phyloP scores from a whole-genome alignment of 2,113 vertebrate species.

The Passer montanus region DNA sequence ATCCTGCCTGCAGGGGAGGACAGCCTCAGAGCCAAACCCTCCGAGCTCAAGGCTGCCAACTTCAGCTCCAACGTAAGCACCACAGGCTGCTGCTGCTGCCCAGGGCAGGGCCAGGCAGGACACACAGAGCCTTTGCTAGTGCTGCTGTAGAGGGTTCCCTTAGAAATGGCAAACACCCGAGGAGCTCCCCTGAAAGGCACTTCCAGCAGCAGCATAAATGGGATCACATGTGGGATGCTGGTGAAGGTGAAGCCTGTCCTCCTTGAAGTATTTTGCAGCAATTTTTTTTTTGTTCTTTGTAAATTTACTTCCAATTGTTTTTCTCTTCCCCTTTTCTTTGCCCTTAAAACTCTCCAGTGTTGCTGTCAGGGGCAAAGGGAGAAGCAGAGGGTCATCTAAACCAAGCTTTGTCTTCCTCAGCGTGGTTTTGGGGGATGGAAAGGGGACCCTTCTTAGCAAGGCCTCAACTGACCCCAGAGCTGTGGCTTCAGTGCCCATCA shows the following conservation, averaged over 20 bases:
- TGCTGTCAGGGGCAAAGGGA: background rate
- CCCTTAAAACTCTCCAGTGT: background rate
- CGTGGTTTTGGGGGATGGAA: background rate
- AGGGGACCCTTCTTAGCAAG: background rate
- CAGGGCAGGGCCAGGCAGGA: background rate
- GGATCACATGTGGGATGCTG: background rate
- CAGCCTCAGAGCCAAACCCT: background rate
- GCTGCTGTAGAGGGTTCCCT: background rate
- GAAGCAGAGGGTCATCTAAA: background rate
- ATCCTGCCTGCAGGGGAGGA: conserved; percentile 72
- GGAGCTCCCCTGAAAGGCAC: background rate
- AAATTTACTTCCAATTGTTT: background rate
- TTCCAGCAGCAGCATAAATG: background rate
- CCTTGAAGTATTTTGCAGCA: background rate
- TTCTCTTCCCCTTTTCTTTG: background rate
- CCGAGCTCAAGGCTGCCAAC: conserved; percentile 73
- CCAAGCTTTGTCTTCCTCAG: background rate
- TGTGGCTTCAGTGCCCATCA: background rate
- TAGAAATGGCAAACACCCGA: rapidly evolving
- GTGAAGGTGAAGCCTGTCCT: background rate
- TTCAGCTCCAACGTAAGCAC: conserved; percentile 86
- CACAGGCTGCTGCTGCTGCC: background rate
- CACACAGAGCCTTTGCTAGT: background rate
- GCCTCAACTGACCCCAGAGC: background rate
- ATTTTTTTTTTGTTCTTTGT: background rate